Base-by-base conservation (phyloP, 2,888 invertebrate genomes). In the Standfussiana lucernea region DNA sequence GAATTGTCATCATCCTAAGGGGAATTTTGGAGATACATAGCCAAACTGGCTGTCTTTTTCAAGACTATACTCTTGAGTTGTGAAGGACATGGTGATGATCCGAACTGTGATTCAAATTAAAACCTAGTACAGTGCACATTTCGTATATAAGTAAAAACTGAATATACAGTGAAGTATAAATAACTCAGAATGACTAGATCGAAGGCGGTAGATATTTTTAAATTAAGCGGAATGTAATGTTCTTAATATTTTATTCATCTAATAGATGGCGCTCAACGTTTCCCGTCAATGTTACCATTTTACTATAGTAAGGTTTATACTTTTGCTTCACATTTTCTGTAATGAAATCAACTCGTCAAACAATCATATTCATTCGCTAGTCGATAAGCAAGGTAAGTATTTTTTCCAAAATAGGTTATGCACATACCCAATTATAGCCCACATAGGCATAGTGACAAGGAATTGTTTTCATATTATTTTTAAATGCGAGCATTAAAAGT, bases 251-350 rank as follows among this genome's bases (percentile, higher is more conserved):
- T 71, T 24, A 71, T 72, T 80, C 45, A 42, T 32, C 6, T 67
- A 73, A 82, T 59, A 90, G 90, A 88, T 89, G 88, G 82, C 86
- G 40, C 40, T 62, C 40, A 21, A 2, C 7, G 67, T 77, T 82
- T 89, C 90, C 88, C 82, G 75, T 68, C 28, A 15, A 66, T 70
- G 69, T 84, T 80, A 66, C 79, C 62, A 75, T 66, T 65, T 73
- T 76, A 53, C 18, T 35, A 35, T 73, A 24, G 15, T 37, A 59
- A 13, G 7, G 35, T 18, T n/a, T 18, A 37, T 53, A 72, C 1
- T 18, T 35, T 50, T 35, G 18, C 24, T 45, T 61, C 1, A 21
- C 4, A 7, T 10, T 71, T 40, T 21, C 56, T 42, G 7, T 10
- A n/a, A 15, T 35, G 3, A 18, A 75, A 65, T 42, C 6, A 78